Evolutionary conservation across 1,140 invertebrate genomes (phyloP).

Genomic region (Philopotamus ludificatus): DNA sequence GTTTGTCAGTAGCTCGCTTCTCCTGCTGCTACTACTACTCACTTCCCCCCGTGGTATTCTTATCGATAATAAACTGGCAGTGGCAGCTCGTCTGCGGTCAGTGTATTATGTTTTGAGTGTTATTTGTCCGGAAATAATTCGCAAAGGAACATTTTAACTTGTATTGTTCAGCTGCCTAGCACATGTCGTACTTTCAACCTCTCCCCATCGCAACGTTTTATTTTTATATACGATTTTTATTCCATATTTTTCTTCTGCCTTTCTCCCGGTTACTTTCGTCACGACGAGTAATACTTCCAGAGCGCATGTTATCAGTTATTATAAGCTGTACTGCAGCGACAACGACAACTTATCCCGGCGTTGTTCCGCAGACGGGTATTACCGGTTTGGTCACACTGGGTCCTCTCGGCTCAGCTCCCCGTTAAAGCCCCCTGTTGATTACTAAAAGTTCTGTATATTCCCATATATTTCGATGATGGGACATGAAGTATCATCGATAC

Average conservation of each 20-base stretch:
- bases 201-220: too few species aligned
- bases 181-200: not conserved
- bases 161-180: slow-evolving; percentile 1
- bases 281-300: not conserved
- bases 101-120: not conserved
- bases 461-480: too few species aligned
- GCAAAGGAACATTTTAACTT: slow-evolving; percentile 1
- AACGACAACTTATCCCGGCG: slow-evolving; percentile 6
- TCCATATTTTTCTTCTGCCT: too few species aligned
- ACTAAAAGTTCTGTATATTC: too few species aligned
- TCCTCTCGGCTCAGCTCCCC: slow-evolving; percentile 16
- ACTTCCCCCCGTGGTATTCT: slow-evolving; percentile 6
- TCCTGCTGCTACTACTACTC: slow-evolving; percentile 8
- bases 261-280: too few species aligned
- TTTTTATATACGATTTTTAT: too few species aligned
- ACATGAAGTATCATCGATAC: too few species aligned
- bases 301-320: not conserved
- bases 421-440: slow-evolving; percentile 25
- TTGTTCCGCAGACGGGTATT: slow-evolving; percentile 27
- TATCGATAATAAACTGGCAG: slow-evolving; percentile 17
- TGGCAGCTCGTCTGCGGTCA: slow-evolving; percentile 9
- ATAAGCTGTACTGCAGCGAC: not conserved
- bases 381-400: slow-evolving; percentile 35
- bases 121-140: slow-evolving; percentile 32
- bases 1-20: slow-evolving; percentile 13